Conservation (phyloP, 2,888 invertebrate species). For the Cataglyphis altisquamis region DNA sequence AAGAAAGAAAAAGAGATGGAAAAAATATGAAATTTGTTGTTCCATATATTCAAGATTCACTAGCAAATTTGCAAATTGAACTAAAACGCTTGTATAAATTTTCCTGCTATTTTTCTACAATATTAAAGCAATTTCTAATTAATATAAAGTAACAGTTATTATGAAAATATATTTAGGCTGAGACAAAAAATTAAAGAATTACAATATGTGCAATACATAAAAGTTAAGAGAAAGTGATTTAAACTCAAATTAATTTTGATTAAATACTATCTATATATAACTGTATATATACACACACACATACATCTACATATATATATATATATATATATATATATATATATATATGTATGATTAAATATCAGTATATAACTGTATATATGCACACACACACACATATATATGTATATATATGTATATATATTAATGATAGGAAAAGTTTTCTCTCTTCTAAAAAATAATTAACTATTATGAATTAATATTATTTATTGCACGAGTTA, state of each 20-base stretch:
- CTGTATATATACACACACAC: not conserved
- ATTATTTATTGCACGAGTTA: constrained; percentile 28
- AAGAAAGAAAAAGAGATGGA: not conserved
- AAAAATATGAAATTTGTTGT: not conserved
- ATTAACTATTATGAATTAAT: constrained; percentile 15
- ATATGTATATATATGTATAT: no score
- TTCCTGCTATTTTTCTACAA: constrained; percentile 12
- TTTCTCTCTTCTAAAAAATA: not conserved
- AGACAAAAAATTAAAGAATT: constrained; percentile 12
- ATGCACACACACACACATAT: no score
- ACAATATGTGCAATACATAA: not conserved
- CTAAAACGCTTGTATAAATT: constrained; percentile 7
- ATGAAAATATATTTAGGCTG: not conserved
- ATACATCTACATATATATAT: no score
- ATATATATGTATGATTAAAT: not conserved
- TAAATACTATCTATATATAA: not conserved
- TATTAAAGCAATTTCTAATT: constrained; percentile 14
- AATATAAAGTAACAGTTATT: not conserved
- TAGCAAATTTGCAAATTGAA: constrained; percentile 1
- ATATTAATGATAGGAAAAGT: not conserved
- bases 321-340: no score
- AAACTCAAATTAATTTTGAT: not conserved
- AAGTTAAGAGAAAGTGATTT: not conserved
- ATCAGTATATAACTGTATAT: constrained; percentile 1
- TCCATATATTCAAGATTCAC: not conserved